Base-by-base conservation (phyloP, 2,113 vertebrate genomes). In the Neodontobutis hainanensis region DNA sequence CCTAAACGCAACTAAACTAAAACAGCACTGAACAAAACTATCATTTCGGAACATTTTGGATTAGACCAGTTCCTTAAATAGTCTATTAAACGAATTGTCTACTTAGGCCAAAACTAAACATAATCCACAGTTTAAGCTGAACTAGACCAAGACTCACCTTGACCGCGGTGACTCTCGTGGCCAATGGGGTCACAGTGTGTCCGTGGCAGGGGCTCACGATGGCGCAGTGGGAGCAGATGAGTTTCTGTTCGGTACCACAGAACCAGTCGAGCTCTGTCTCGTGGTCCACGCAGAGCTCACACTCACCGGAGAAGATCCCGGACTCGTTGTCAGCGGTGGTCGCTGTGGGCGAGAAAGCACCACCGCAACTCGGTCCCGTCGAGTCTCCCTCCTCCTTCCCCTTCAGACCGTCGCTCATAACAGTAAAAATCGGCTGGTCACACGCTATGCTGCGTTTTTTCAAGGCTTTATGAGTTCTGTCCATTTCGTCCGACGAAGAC, bases 181-280 rank as follows among this genome's bases (percentile, higher is more conserved):
- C 88, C 52, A 93, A 84, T 4, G 81, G 84, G 55, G 88, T 90
- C 74, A 94, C 88, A 5, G 68, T 83, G 90, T 96, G 95, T 11
- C 87, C 88, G 51, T 61, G 82, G 82, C 95, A 95, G 68, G 86
- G 63, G 58, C 93, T 93, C 57, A 77, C 87, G 45, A 46, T 70
- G 36, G 86, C 77, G 76, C 95, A 96, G 48, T 80, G 87, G 7
- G 88, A 87, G 77, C 95, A 96, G 53, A 93, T 87, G 0, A 85
- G 85, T 56, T 90, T 93, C 55, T 85, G 81, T 15, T 95, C 94
- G 32, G 91, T 90, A 62, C 78, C 67, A 38, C 95, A 96, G 87
- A 93, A 96, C 88, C 90, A 92, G 82, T 87, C 82, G 52, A 93
- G 75, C 44, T 88, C 83, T 0, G 68, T 74, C 47, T 90, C 83